Evolutionary conservation across 2,797 vertebrate species (phyloP), one percentile per base, ranked within the genome.

Genomic region (Lepilemur ruficaudatus): DNA sequence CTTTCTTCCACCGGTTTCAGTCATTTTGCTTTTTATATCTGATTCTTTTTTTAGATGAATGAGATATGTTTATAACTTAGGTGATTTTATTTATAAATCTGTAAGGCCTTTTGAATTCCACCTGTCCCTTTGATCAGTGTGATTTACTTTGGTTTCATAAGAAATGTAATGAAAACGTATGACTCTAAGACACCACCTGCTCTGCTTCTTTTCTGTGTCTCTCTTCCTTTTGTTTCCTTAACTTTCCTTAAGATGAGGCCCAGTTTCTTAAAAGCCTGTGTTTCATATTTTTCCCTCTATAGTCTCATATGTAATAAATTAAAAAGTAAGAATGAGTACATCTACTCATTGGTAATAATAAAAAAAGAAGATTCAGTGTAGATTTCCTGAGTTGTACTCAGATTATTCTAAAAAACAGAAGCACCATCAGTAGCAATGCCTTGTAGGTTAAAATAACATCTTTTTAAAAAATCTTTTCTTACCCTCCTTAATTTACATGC

Each of bases 131-230:
- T 91, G 57, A 38, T 85, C 48, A 97, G 35, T 11, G n/a, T 67
- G 73, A 70, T 86, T 94, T 97, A 72, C 59, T 81, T 91, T 78
- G 75, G 5, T 89, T 95, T 91, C 48, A 32, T 82, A n/a, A 93
- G 55, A 59, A 89, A 93, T 69, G 48, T 85, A 85, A 72, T 91
- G 72, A 93, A 93, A 93, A 73, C 32, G 32, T 43, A 32, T 70
- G 35, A 72, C 30, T 67, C 8, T 91, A n/a, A 38, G 52, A 38
- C 0, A 4, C 92, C 95, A 52, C 65, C 41, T 95, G 46, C 57
- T 97, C 17, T 91, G 41, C 67, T 63, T 79, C 32, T 15, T 73
- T 2, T 61, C 38, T 52, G 4, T 63, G 3, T 86, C 30, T 63
- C 23, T 75, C 35, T 76, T 52, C n/a, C 91, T 55, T 85, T 32